Base-by-base conservation (phyloP, 2,113 vertebrate genomes). In the Neolamprologus sp. region DNA sequence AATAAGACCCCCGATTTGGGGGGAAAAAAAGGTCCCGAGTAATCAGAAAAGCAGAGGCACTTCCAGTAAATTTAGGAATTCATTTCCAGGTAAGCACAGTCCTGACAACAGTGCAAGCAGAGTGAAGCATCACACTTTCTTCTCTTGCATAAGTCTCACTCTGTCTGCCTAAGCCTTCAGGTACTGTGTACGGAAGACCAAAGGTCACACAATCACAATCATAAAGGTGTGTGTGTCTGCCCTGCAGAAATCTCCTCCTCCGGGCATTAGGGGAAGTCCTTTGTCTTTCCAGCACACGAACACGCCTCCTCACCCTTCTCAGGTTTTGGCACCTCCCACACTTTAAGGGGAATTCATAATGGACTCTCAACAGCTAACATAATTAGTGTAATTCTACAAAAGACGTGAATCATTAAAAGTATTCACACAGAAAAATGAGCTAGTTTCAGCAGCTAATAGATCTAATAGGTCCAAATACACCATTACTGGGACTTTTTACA, bases 301-400 rank as follows among this genome's bases (percentile, higher is more conserved):
- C 55, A 83, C 75, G 40, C 63, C 49, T 84, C 42, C 21, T 68
- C 21, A 40, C 47, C 49, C 54, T 9, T 10, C 81, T 68, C 40
- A 71, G 55, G 45, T 23, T 57, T n/a, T 21, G 58, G 83, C 92
- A 85, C 93, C 93, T 65, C 90, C 93, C 82, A 88, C 80, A 14
- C 26, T 71, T 7, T 42, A n/a, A 11, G 80, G 42, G 17, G 30
- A 63, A 84, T 16, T 60, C 30, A 42, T 54, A n/a, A 83, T 7
- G 19, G 23, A 13, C 28, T 87, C 53, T 28, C 1, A 21, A 33
- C 42, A 21, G 9, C 54, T 80, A 4, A 6, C 23, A 35, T 58
- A 84, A 75, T 86, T 86, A 63, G 2, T 35, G 37, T 2, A 58
- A 88, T 49, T 7, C 30, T 10, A 3, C 17, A 3, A 79, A 63